A percentile compares a stretch with the other conserved stretches of the same genome.
phyloP scores from a whole-genome alignment of 2,888 invertebrate species.

The Campoletis raptor region DNA sequence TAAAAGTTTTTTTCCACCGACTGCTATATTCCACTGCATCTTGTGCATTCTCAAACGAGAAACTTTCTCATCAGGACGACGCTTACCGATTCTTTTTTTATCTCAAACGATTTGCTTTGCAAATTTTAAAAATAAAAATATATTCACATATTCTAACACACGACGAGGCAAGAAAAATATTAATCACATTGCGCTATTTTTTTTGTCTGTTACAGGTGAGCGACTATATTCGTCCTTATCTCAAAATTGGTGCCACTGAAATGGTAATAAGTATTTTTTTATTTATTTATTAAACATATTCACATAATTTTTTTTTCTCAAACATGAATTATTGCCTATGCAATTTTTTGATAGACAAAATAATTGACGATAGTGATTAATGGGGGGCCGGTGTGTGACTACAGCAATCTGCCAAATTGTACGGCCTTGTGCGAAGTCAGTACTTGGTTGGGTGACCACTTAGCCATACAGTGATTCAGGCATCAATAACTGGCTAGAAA shows the following conservation, averaged over 20 bases:
- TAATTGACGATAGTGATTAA: no score
- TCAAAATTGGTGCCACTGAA: neutral
- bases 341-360: neutral
- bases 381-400: no score
- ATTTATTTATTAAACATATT: neutral
- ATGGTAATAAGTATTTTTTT: neutral
- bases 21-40: neutral
- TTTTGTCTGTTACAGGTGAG: neutral
- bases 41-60: slow-evolving; percentile 18
- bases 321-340: neutral
- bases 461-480: no score
- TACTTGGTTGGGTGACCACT: no score
- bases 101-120: neutral
- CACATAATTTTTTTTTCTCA: neutral
- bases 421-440: no score
- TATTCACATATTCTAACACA: neutral
- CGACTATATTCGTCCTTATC: neutral
- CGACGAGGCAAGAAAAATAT: neutral
- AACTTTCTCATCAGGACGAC: slow-evolving; percentile 9
- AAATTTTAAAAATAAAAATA: neutral
- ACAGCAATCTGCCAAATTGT: no score
- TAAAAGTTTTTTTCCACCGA: slow-evolving; percentile 25
- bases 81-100: neutral
- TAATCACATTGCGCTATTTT: neutral
- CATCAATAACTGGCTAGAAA: no score